Evolutionary conservation across 2,797 vertebrate genomes (phyloP).

Genomic region (Xenopus petersii): DNA sequence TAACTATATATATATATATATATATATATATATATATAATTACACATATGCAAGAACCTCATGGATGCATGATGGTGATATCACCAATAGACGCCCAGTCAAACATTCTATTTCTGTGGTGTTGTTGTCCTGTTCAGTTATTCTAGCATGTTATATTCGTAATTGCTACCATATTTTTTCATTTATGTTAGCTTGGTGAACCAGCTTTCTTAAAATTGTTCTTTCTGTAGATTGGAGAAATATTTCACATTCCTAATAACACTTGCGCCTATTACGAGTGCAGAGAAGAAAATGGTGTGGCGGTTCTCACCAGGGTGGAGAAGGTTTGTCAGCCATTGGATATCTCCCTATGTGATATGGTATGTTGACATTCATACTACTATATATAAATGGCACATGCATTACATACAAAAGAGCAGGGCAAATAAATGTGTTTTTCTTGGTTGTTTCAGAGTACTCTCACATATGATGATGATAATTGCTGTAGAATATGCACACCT

Average conservation of each 20-base stretch:
- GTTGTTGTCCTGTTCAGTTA: no score
- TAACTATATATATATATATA: no score
- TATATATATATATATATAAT: no score
- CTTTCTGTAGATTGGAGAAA: slow-evolving; percentile 18
- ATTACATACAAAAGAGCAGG: background rate
- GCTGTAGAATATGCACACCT: slow-evolving; percentile 27
- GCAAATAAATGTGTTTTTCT: no score
- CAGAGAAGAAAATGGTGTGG: slow-evolving; percentile 19
- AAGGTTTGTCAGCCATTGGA: slow-evolving; percentile 32
- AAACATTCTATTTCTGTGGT: no score
- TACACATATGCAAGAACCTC: no score
- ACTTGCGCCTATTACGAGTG: slow-evolving; percentile 34
- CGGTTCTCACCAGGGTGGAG: slow-evolving; percentile 28
- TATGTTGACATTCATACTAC: slow-evolving; percentile 9
- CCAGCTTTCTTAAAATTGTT: background rate
- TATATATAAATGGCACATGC: background rate
- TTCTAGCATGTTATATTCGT: no score
- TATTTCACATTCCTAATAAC: background rate
- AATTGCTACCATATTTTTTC: no score
- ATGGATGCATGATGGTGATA: no score
- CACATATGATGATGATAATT: slow-evolving; percentile 25
- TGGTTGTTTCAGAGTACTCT: slow-evolving; percentile 20
- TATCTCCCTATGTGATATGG: slow-evolving; percentile 27
- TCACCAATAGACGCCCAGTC: no score
- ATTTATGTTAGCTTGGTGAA: no score